Percentiles rank a stretch among this genome's conserved stretches.
Conservation (phyloP, 2,113 vertebrate genomes). For the Sialia sialis region DNA sequence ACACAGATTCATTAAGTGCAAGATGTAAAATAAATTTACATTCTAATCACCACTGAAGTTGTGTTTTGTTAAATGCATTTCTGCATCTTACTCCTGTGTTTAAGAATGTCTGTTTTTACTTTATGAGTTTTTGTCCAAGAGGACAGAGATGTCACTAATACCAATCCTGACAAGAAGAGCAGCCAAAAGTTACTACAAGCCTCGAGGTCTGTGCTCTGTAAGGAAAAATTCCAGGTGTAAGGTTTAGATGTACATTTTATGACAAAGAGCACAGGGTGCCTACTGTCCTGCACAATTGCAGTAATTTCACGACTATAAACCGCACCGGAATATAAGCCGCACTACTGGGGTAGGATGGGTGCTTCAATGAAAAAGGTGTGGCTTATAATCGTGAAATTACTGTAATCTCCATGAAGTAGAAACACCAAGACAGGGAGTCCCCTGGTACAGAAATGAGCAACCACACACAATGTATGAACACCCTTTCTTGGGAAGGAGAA, state of each 20-base stretch:
- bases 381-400: too few species aligned
- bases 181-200: neutral
- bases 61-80: neutral
- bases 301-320: too few species aligned
- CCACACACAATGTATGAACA: fast-evolving
- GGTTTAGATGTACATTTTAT: neutral
- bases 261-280: neutral
- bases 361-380: too few species aligned
- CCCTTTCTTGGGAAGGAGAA: neutral
- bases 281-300: neutral
- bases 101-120: neutral
- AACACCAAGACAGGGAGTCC: neutral
- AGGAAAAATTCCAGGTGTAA: neutral
- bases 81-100: neutral
- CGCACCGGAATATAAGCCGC: too few species aligned
- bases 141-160: neutral
- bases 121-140: neutral
- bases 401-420: neutral
- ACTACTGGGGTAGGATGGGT: too few species aligned
- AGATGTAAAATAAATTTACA: neutral
- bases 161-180: neutral
- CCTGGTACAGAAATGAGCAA: neutral
- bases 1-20: neutral
- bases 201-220: neutral
- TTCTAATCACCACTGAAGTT: neutral